Evolutionary conservation across 2,888 invertebrate species (phyloP).

Genomic region (Caenorhabditis sp.): DNA sequence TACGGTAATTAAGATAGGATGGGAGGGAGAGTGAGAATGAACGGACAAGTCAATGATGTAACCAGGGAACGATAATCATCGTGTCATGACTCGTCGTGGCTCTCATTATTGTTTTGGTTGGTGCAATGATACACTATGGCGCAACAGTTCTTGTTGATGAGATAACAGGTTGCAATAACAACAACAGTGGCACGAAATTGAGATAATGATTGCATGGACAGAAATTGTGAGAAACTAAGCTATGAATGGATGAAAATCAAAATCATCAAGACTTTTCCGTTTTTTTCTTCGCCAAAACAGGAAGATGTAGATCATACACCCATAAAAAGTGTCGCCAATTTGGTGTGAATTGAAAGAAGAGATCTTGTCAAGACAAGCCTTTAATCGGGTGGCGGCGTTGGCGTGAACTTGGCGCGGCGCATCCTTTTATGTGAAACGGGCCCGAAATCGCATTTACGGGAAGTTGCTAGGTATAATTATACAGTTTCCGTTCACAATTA

Average conservation of each 20-base stretch:
- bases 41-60: conserved; percentile 44
- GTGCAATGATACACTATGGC: conserved; percentile 16
- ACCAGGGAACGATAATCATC: conserved; percentile 40
- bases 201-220: conserved; percentile 14
- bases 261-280: background rate
- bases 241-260: background rate
- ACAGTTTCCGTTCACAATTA: conserved; percentile 42
- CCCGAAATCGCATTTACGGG: conserved; percentile 15
- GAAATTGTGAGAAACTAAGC: conserved; percentile 44
- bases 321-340: conserved; percentile 44
- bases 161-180: conserved; percentile 56
- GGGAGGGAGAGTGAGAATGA: conserved; percentile 29
- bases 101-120: conserved; percentile 54
- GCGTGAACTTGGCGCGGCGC: conserved; percentile 62
- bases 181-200: conserved; percentile 1
- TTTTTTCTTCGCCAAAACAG: background rate
- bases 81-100: conserved; percentile 51
- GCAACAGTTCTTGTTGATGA: conserved; percentile 52
- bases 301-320: conserved; percentile 16
- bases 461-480: conserved; percentile 42
- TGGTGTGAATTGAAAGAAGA: conserved; percentile 51
- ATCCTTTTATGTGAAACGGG: conserved; percentile 50
- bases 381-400: conserved; percentile 60
- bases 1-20: conserved; percentile 29
- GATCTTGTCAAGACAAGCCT: conserved; percentile 62